Evolutionary conservation across 2,113 vertebrate genomes (phyloP).

Genomic region (Athene cunicularia): DNA sequence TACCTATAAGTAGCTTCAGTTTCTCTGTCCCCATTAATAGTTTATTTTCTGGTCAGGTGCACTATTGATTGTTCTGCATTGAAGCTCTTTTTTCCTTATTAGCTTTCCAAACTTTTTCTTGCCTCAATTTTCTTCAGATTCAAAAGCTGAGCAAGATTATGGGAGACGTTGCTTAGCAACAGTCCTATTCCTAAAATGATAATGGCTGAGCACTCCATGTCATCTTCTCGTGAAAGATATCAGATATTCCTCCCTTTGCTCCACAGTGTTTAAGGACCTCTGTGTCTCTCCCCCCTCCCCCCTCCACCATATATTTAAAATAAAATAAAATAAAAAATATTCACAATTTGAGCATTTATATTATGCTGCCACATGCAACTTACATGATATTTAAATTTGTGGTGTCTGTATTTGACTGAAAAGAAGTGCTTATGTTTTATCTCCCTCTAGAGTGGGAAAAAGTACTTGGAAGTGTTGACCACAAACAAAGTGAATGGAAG

Average conservation of each 20-base stretch:
- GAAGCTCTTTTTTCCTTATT: constrained; percentile 74
- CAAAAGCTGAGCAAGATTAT: constrained; percentile 68
- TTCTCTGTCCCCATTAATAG: constrained; percentile 47
- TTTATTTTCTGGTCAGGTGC: constrained; percentile 75
- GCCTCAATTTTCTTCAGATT: constrained; percentile 69
- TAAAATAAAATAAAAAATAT: background rate
- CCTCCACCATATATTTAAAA: background rate
- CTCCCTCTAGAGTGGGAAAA: background rate
- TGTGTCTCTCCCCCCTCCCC: rapidly evolving
- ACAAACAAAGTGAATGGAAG: background rate
- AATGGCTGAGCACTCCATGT: constrained; percentile 12
- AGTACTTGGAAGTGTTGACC: background rate
- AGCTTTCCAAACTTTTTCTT: constrained; percentile 76
- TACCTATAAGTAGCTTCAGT: constrained; percentile 46
- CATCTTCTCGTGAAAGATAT: constrained; percentile 17
- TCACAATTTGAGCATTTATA: background rate
- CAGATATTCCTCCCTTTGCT: background rate
- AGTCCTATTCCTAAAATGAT: constrained; percentile 41
- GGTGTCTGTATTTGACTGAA: background rate
- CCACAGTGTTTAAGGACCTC: background rate
- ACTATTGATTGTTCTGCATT: constrained; percentile 70
- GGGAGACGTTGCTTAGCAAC: constrained; percentile 77
- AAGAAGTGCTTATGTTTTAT: background rate
- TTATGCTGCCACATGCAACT: background rate
- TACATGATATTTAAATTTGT: background rate